Evolutionary conservation across 2,888 invertebrate species (phyloP).

Genomic region (Agonopterix alstromeriana): DNA sequence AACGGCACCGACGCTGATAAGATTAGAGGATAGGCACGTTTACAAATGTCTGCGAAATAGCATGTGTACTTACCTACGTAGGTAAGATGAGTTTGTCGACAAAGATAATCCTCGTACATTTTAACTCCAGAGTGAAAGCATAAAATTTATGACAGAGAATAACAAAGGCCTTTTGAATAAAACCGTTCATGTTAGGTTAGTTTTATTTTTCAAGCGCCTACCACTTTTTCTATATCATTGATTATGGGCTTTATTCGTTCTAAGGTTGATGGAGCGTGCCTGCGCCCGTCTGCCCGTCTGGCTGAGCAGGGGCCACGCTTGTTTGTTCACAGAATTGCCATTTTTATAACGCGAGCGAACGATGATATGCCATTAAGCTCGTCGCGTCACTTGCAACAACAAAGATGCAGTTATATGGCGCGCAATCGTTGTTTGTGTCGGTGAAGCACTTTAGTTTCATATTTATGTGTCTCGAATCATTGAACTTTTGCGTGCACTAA

Average conservation of each 20-base stretch:
- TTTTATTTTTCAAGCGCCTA: not conserved
- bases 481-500: not conserved
- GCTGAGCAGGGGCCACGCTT: slow-evolving; percentile 30
- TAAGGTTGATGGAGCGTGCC: slow-evolving; percentile 40
- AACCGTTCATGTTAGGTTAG: not conserved
- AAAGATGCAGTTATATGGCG: slow-evolving; percentile 4
- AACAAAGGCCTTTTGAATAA: not conserved
- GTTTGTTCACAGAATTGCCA: slow-evolving; percentile 50
- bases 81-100: too few species aligned
- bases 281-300: slow-evolving; percentile 16
- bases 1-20: too few species aligned
- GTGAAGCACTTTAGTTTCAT: not conserved
- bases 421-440: slow-evolving; percentile 4
- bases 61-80: too few species aligned
- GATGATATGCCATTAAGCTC: slow-evolving; percentile 35
- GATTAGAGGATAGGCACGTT: too few species aligned
- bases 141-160: too few species aligned
- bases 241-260: slow-evolving; percentile 36
- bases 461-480: not conserved
- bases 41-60: too few species aligned
- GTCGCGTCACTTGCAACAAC: slow-evolving; percentile 17
- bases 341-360: slow-evolving; percentile 42
- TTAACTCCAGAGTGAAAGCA: too few species aligned
- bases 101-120: too few species aligned
- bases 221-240: slow-evolving; percentile 19